Evolutionary conservation across 1,140 invertebrate species (phyloP).

Genomic region (fruit fly (Drosophila melanogaster)): DNA sequence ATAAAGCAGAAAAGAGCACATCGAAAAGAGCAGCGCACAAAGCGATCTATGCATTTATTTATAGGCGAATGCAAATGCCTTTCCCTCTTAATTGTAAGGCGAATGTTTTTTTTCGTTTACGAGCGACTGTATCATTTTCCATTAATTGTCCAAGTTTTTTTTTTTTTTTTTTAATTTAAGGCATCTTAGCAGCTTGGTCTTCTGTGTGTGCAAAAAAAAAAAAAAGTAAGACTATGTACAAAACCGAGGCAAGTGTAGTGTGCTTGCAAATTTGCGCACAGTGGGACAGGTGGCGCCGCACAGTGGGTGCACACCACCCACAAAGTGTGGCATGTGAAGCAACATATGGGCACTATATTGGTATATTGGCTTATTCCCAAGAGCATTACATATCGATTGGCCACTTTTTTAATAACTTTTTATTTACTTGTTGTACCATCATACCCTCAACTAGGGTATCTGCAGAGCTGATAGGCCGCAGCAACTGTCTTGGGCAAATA

Average conservation of each 20-base stretch:
- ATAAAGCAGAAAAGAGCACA: neutral
- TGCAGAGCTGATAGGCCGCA: neutral
- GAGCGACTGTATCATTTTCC: neutral
- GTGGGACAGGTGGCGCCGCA: constrained; percentile 3
- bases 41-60: constrained; percentile 31
- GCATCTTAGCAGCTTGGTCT: neutral
- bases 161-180: neutral
- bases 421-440: neutral
- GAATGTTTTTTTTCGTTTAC: constrained; percentile 2
- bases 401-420: neutral
- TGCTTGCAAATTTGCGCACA: constrained; percentile 5
- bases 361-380: neutral
- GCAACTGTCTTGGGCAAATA: neutral
- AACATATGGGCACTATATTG: constrained; percentile 4
- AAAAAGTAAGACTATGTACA: neutral
- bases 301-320: neutral
- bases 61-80: constrained; percentile 19
- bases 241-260: no score
- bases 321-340: constrained; percentile 2
- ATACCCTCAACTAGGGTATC: neutral
- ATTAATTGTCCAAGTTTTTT: neutral
- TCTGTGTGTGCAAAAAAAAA: neutral
- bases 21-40: neutral
- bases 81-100: constrained; percentile 10
- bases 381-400: constrained; percentile 5